Evolutionary conservation across 1,140 invertebrate species (phyloP), one percentile per base, ranked within the genome.

Genomic region (Trichomalopsis sarcophagae): DNA sequence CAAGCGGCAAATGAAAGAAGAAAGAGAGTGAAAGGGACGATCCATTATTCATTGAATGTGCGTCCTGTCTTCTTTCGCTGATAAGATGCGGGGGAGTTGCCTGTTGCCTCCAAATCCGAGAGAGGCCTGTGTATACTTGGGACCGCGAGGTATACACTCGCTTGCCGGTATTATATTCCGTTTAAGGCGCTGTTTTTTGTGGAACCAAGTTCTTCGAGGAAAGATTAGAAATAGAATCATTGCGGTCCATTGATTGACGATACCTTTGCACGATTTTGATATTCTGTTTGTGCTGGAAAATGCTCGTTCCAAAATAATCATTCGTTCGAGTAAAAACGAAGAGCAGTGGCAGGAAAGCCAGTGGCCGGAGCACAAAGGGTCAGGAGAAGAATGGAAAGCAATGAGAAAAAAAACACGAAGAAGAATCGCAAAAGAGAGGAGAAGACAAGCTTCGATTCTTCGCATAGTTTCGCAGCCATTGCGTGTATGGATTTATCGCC

Each of bases 41-140:
- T 92, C 90, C 90, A 92, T 91, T 91, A 92, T 92, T 91, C 91
- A 92, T 92, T 90, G 90, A 88, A 90, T 90, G 88, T 23, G 79
- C 79, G 66, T 66, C 62, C 23, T 81, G 62, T 69, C n/a, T 75
- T 73, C 5, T 36, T n/a, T 66, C 30, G n/a, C 77, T 13, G 55
- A 36, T 36, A 33, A 36, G 69, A 66, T 6, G 33, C 33, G 27
- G 27, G 6, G n/a, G n/a, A 77, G 47, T 14, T 36, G 27, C 23
- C 27, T 50, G 47, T 14, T 36, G 27, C 23, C 27, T 50, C n/a
- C n/a, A 23, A 77, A 77, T 77, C 73, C 33, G 11, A 44, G 40
- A 10, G 47, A 50, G 44, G 9, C 47, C 13, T 50, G 14, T 50
- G 47, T 50, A 36, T 36, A 50, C 47, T 50, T 50, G 14, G 47